phyloP scores from a whole-genome alignment of 2,888 invertebrate genomes.

The Molorchus minor region DNA sequence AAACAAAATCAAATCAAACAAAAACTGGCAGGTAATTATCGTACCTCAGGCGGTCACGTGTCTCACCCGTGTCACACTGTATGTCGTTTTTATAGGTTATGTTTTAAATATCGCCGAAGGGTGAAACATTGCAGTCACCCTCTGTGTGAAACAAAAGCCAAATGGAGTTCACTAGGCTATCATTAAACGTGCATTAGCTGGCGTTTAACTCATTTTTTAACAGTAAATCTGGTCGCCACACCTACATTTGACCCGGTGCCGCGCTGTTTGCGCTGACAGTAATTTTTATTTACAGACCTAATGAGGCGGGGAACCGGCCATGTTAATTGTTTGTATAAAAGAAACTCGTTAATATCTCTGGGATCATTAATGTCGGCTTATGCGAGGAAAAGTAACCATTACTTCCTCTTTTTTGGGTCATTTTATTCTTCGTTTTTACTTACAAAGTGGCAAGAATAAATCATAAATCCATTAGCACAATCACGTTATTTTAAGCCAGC shows the following conservation, averaged over 20 bases:
- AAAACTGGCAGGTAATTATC: constrained; percentile 45
- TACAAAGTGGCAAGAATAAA: too few relatives aligned
- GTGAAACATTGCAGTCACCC: constrained; percentile 39
- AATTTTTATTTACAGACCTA: constrained; percentile 34
- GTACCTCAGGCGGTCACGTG: constrained; percentile 52
- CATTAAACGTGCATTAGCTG: constrained; percentile 60
- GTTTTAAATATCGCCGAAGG: constrained; percentile 26
- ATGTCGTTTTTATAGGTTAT: constrained; percentile 36
- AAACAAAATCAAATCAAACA: constrained; percentile 59
- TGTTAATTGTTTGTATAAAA: constrained; percentile 19
- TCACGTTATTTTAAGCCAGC: too few relatives aligned
- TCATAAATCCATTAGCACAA: too few relatives aligned
- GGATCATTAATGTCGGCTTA: constrained; percentile 2
- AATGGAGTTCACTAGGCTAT: constrained; percentile 53
- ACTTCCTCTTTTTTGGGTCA: not conserved
- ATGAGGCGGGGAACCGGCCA: constrained; percentile 22
- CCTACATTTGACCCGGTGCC: constrained; percentile 42
- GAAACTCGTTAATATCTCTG: not conserved
- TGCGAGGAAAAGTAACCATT: not conserved
- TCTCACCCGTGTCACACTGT: constrained; percentile 45
- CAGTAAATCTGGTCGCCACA: constrained; percentile 52
- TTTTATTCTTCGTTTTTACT: too few relatives aligned
- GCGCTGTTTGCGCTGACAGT: constrained; percentile 30
- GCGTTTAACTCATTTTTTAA: constrained; percentile 50
- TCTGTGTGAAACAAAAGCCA: constrained; percentile 57